Base-by-base conservation (phyloP, 2,113 vertebrate genomes). In the Callocephalon fimbriatum region DNA sequence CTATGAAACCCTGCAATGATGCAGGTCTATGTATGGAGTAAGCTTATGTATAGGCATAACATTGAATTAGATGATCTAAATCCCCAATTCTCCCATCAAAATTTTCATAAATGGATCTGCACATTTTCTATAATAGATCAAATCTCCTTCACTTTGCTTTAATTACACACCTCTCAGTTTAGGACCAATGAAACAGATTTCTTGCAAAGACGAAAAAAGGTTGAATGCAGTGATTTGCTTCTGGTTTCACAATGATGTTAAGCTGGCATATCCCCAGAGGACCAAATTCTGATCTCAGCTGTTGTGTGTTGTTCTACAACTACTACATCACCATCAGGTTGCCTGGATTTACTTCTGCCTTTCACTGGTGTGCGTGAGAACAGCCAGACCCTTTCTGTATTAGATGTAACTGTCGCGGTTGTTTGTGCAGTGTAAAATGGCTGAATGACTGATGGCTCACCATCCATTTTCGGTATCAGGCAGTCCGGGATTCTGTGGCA, bases 401-500 rank as follows among this genome's bases (percentile, higher is more conserved):
- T 27, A 13, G 5, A 4, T 38, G 27, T 31, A 59, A 20, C 47
- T 66, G 56, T 29, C 0, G 3, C 3, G 6, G 56, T 61, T 85
- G 44, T 58, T 85, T 82, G 56, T 91, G 91, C 61, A n/a, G 5
- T 82, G 38, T 61, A 42, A 95, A 93, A 95, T 90, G 95, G 78
- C 90, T 93, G 86, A 9, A 68, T 45, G 70, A 74, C 89, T 94
- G 74, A 77, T 92, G 88, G 88, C 58, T 95, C 78, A 26, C 79
- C 74, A 58, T 89, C 92, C 63, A 50, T 89, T 84, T 91, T 84
- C 22, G 51, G 21, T 58, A 68, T 61, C 86, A 86, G 61, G 73
- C 86, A 87, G 59, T 59, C 67, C 70, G 7, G 84, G 94, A 95
- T 97, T 87, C 86, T 76, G 94, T 89, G 95, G 97, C 92, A 97